Evolutionary conservation across 2,113 vertebrate genomes (phyloP), one percentile per base, ranked within the genome.

Genomic region (Spermophilus dauricus): DNA sequence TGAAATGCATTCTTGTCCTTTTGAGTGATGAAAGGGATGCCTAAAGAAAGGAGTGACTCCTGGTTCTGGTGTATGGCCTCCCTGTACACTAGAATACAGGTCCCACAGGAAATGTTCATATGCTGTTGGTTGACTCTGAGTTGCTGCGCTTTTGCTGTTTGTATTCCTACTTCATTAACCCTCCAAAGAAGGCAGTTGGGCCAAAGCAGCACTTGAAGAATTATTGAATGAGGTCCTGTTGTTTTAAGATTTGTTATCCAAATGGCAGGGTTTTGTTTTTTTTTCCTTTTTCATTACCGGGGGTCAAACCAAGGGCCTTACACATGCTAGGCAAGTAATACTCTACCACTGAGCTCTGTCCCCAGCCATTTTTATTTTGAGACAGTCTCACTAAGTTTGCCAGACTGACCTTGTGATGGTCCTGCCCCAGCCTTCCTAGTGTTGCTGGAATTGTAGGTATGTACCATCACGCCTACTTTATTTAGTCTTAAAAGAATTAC

Each of bases 401-500:
- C 14, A 69, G 32, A 14, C 32, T 69, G 14, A 24, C 32, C 30
- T n/a, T 17, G 32, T 61, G 8, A 61, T 67, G 30, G 12, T 67
- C 32, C 67, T 34, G 67, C 16, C 32, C n/a, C 32, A n/a, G 67
- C 14, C 32, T 69, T 34, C 67, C 67, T 17, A 34, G 11, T n/a
- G 20, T 26, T 61, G 13, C 67, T 69, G 67, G 67, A 32, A 69
- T 69, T 69, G 17, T 34, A 69, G 16, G 67, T 34, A 16, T 69
- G 67, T 2, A 24, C 32, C 32, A 69, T 30, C 67, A 69, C 32
- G 5, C 32, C 32, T 34, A n/a, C 14, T 34, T 69, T 69, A 12
- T 76, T 76, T 81, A 81, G 18, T 73, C 34, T 87, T 83, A 72
- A 45, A 83, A 91, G 61, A 77, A 65, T 91, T 61, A 34, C 22